Percentiles rank a stretch among this genome's conserved stretches.
phyloP scores from a whole-genome alignment of 1,140 invertebrate genomes.

The Magallana angulata region DNA sequence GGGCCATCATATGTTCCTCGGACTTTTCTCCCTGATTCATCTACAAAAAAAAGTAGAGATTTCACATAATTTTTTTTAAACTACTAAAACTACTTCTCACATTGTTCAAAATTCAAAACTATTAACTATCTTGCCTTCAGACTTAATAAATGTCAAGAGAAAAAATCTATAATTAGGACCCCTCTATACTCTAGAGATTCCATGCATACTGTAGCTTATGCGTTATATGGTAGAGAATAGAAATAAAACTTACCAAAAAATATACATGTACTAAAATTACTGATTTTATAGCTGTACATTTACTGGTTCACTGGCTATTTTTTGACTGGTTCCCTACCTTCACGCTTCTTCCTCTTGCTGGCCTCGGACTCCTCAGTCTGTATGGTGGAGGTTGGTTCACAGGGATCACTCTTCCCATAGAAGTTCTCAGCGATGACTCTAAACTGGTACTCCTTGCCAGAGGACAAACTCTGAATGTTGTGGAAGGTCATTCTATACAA shows the following conservation, averaged over 20 bases:
- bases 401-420: conserved; percentile 96
- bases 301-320: not conserved
- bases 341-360: conserved; percentile 69
- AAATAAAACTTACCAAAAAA: too few species aligned
- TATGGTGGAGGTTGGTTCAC: conserved; percentile 75
- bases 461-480: conserved; percentile 74
- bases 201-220: too few species aligned
- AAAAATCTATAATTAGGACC: too few species aligned
- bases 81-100: too few species aligned
- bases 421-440: conserved; percentile 98
- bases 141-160: too few species aligned
- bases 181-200: too few species aligned
- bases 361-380: conserved; percentile 73
- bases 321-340: conserved; percentile 62
- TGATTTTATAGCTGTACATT: not conserved
- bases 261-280: not conserved
- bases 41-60: conserved; percentile 75
- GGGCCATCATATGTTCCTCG: conserved; percentile 91
- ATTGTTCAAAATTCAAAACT: too few species aligned
- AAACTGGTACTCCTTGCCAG: conserved; percentile 95
- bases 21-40: conserved; percentile 95
- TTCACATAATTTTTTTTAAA: too few species aligned
- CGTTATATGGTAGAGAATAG: too few species aligned
- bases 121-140: too few species aligned
- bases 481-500: conserved; percentile 78